phyloP scores from a whole-genome alignment of 1,140 invertebrate genomes.

The Hormaphis cornu region DNA sequence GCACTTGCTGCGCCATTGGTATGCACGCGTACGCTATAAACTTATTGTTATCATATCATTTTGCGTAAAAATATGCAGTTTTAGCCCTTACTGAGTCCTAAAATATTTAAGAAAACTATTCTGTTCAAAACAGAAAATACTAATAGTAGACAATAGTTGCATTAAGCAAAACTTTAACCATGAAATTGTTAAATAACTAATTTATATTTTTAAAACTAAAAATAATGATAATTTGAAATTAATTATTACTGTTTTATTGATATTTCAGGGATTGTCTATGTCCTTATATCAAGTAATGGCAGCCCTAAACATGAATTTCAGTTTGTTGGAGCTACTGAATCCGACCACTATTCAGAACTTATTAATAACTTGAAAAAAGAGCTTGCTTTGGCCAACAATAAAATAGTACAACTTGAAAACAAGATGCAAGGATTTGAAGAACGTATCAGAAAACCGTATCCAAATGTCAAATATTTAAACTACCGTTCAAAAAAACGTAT shows the following conservation, averaged over 20 bases:
- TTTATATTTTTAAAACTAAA: no score
- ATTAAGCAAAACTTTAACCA: no score
- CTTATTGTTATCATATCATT: no score
- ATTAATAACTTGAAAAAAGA: not conserved
- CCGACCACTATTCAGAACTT: not conserved
- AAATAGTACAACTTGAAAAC: slow-evolving; percentile 17
- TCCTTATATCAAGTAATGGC: not conserved
- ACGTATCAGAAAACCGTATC: slow-evolving; percentile 31
- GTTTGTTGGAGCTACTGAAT: not conserved
- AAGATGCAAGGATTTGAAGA: slow-evolving; percentile 29
- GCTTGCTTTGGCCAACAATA: not conserved
- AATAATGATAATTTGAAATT: no score
- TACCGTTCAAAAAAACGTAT: slow-evolving; percentile 31
- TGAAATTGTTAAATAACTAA: no score
- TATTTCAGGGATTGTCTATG: slow-evolving; percentile 1
- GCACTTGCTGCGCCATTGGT: no score
- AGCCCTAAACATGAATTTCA: not conserved
- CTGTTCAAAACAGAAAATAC: no score
- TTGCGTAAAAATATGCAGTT: no score
- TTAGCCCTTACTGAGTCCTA: no score
- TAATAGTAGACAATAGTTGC: no score
- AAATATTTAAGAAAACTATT: no score
- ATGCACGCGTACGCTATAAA: no score
- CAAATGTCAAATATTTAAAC: slow-evolving; percentile 31
- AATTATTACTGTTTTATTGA: not conserved